Percentiles rank a stretch among this genome's conserved stretches.
phyloP scores from a whole-genome alignment of 2,888 invertebrate species.

The Ennomos fuscantarius region DNA sequence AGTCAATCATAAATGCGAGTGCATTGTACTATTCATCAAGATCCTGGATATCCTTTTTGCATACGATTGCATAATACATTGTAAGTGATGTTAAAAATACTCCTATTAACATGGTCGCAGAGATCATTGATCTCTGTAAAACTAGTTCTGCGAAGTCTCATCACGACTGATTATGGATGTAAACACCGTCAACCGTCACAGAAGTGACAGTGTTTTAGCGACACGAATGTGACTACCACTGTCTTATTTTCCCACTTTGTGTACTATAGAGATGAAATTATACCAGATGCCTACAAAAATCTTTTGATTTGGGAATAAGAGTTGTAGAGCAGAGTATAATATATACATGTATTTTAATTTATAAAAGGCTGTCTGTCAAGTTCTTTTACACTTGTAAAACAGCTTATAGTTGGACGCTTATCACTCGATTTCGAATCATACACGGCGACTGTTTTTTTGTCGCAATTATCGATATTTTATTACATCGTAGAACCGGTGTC shows the following conservation, averaged over 20 bases:
- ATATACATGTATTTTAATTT: too few species aligned
- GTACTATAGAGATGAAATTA: too few species aligned
- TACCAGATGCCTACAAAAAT: too few species aligned
- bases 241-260: conserved; percentile 6
- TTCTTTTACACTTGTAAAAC: too few species aligned
- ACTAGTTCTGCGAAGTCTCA: conserved; percentile 24
- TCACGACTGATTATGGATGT: conserved; percentile 33
- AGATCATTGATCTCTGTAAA: conserved; percentile 34
- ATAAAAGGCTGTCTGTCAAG: too few species aligned
- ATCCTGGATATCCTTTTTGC: conserved; percentile 18
- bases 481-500: conserved; percentile 21
- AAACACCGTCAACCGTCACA: conserved; percentile 28
- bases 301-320: too few species aligned
- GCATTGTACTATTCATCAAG: conserved; percentile 11
- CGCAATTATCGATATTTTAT: conserved; percentile 21
- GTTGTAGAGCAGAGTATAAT: too few species aligned
- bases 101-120: conserved; percentile 19
- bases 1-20: conserved; percentile 2
- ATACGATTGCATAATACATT: conserved; percentile 28
- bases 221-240: background rate
- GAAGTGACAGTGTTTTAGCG: conserved; percentile 8
- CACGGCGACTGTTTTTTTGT: conserved; percentile 8
- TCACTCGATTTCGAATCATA: conserved; percentile 2
- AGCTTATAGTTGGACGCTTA: background rate
- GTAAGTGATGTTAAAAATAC: conserved; percentile 31